Conservation (phyloP, 2,113 vertebrate species). For the Seriola dumerili region DNA sequence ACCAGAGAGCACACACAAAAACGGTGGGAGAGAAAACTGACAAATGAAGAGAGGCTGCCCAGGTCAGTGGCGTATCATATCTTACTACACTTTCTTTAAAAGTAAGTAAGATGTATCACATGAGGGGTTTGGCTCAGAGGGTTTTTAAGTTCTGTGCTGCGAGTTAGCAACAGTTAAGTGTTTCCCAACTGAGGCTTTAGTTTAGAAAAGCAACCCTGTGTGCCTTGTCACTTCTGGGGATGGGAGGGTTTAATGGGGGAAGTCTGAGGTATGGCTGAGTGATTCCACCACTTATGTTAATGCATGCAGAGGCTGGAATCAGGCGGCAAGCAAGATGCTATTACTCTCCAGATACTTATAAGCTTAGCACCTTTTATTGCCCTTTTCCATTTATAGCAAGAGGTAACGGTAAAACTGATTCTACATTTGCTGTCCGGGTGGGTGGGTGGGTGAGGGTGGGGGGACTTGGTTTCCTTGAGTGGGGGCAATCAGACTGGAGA, state of each 20-base stretch:
- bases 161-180: constrained; percentile 23
- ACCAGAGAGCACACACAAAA: constrained; percentile 51
- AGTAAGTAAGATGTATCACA: constrained; percentile 15
- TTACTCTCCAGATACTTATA: constrained; percentile 39
- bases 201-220: constrained; percentile 35
- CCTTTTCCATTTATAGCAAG: constrained; percentile 35
- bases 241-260: constrained; percentile 37
- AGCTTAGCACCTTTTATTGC: constrained; percentile 47
- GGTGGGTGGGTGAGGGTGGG: background rate
- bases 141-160: background rate
- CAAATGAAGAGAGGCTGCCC: constrained; percentile 47
- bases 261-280: constrained; percentile 36
- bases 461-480: constrained; percentile 68
- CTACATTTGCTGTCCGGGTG: constrained; percentile 13
- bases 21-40: constrained; percentile 58
- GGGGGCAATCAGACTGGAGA: constrained; percentile 59
- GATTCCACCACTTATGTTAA: constrained; percentile 56
- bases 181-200: constrained; percentile 16
- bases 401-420: constrained; percentile 29
- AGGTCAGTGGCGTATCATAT: constrained; percentile 50
- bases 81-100: constrained; percentile 16
- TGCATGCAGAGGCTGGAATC: constrained; percentile 30
- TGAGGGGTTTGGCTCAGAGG: background rate
- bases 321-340: constrained; percentile 33
- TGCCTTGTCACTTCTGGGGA: constrained; percentile 32